Base-by-base conservation (phyloP, 2,797 vertebrate genomes). In the Gymnothorax reevesii region DNA sequence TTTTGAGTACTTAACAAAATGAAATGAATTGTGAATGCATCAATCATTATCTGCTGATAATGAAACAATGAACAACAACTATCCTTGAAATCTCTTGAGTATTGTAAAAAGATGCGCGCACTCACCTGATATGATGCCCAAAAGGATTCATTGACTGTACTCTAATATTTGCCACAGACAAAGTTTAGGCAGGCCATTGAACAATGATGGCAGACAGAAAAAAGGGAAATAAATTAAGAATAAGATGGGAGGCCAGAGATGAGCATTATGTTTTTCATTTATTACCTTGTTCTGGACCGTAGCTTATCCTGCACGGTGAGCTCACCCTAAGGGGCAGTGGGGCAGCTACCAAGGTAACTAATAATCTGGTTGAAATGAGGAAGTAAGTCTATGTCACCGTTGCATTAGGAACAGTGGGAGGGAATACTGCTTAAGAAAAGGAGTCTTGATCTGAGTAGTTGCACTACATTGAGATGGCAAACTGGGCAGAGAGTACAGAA, bases 331-430 rank as follows among this genome's bases (percentile, higher is more conserved):
- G 80, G 57, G 80, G 80, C 15, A 42, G 2, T 42, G 33, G 33
- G 33, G 9, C 49, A 73, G 42, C 66, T 33, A 64, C 73, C 84
- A 62, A 64, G 7, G 66, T 85, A 75, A 84, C 87, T 73, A 85
- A 89, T 88, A 88, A 90, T 85, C 85, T 87, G 80, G 57, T 83
- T 75, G 33, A 57, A 85, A 87, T 89, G 87, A 83, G 86, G 87
- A 88, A 88, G 88, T 90, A 87, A 90, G 87, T 87, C 87, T 84
- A 87, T 79, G 82, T 83, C 20, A 54, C 84, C 60, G 54, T 57
- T 9, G 62, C 66, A n/a, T 27, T 83, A 57, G 59, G 54, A 13
- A 57, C 82, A 57, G 13, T 4, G 20, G 82, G 13, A 59, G 59
- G 54, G 59, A 60, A 83, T 55, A 83, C 33, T 83, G 54, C 57